These are phyloP conservation scores for Python bivittatus DNA, from an alignment of 2,113 vertebrate species.

Conservation along the genomic window DNA sequence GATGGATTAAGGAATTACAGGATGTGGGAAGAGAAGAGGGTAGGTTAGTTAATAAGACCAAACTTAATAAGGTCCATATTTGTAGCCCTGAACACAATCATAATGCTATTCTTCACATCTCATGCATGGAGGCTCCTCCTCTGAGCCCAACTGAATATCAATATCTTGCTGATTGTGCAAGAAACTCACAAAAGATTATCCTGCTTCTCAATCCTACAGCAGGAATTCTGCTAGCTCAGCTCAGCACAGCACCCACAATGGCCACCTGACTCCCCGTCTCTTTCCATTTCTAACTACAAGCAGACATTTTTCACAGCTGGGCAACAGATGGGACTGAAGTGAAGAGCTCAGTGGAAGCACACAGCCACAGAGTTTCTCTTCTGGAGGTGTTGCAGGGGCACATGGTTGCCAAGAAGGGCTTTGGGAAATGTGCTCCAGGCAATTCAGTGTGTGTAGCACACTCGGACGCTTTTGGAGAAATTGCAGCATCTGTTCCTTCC, in stretches of 20 bases:
- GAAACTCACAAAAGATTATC: not conserved
- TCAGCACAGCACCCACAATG: not conserved
- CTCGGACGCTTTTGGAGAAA: slow-evolving; percentile 16
- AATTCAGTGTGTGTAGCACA: not conserved
- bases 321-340: slow-evolving; percentile 34
- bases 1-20: not conserved
- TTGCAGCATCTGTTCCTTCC: slow-evolving; percentile 24
- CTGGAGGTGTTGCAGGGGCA: slow-evolving; percentile 19
- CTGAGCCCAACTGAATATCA: not conserved
- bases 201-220: not conserved
- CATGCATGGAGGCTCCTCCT: not conserved
- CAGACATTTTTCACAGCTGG: slow-evolving; percentile 37
- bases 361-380: not conserved
- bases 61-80: not conserved
- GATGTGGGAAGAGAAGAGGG: not conserved
- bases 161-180: not conserved
- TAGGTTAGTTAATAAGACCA: not conserved
- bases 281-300: not conserved
- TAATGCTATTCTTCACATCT: not conserved
- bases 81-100: not conserved
- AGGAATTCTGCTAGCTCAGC: slow-evolving; percentile 23
- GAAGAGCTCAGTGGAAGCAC: slow-evolving; percentile 16
- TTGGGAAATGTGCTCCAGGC: slow-evolving; percentile 35
- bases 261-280: not conserved
- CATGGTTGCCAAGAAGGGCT: slow-evolving; percentile 5